Conservation (phyloP, 1,140 invertebrate genomes). For the Gryllus bimaculatus region DNA sequence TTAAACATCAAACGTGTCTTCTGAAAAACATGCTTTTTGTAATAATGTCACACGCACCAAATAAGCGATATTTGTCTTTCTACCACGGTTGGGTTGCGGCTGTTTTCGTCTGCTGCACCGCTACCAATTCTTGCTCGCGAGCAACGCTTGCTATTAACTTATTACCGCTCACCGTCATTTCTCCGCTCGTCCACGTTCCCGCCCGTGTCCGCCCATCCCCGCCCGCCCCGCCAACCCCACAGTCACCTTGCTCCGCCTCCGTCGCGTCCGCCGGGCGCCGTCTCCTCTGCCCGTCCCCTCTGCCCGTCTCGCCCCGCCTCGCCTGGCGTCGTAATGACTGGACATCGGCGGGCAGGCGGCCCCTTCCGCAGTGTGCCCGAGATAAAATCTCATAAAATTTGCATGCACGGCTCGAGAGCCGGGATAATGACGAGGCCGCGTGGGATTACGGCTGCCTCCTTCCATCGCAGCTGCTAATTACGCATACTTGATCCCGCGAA, state of each 20-base stretch:
- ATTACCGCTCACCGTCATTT: not conserved
- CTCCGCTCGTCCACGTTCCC: not conserved
- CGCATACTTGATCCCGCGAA: not conserved
- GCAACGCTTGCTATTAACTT: not conserved
- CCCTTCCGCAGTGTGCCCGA: not conserved
- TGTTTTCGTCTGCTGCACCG: not conserved
- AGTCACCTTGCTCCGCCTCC: not conserved
- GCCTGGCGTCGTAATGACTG: not conserved
- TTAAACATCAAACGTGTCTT: too few species aligned
- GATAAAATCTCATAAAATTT: conserved; percentile 1
- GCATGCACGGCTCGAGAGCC: not conserved
- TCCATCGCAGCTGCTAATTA: not conserved
- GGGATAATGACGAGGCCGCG: not conserved
- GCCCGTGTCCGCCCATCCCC: too few species aligned
- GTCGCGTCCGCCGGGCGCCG: not conserved
- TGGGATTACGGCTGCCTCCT: not conserved
- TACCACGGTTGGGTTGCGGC: not conserved
- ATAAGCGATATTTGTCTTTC: not conserved
- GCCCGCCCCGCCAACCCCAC: too few species aligned
- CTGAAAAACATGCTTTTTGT: too few species aligned
- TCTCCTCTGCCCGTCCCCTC: not conserved
- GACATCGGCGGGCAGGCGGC: not conserved
- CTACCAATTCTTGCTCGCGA: not conserved
- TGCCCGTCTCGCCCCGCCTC: too few species aligned
- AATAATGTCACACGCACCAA: too few species aligned